Evolutionary conservation across 1,140 invertebrate genomes (phyloP).

Genomic region (Apocrypta bakeri): DNA sequence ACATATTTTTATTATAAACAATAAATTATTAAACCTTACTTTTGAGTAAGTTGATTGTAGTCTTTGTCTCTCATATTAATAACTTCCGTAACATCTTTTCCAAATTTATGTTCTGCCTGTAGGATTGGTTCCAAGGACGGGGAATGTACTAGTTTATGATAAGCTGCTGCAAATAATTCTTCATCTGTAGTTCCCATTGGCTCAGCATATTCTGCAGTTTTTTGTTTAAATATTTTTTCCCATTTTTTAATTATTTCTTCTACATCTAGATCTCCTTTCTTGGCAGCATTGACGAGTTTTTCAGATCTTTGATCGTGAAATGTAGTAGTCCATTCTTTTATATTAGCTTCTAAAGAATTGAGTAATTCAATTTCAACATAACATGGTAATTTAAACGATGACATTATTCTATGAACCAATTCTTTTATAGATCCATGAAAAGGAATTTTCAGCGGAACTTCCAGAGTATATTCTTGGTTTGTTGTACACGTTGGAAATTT

Average conservation of each 20-base stretch:
- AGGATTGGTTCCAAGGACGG: slow-evolving; percentile 85
- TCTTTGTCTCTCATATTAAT: slow-evolving; percentile 80
- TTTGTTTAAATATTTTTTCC: slow-evolving; percentile 82
- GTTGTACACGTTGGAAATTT: slow-evolving; percentile 78
- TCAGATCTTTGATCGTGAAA: slow-evolving; percentile 77
- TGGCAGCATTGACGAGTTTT: slow-evolving; percentile 73
- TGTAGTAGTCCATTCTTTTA: slow-evolving; percentile 74
- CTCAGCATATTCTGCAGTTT: slow-evolving; percentile 79
- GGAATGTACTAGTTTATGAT: slow-evolving; percentile 88
- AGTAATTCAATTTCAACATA: slow-evolving; percentile 79
- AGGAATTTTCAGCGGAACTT: slow-evolving; percentile 79
- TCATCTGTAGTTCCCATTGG: slow-evolving; percentile 83
- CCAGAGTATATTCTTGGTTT: slow-evolving; percentile 76
- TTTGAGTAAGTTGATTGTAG: slow-evolving; percentile 78
- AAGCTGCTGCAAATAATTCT: slow-evolving; percentile 86
- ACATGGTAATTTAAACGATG: slow-evolving; percentile 82
- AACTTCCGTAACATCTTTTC: slow-evolving; percentile 81
- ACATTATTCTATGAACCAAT: slow-evolving; percentile 80
- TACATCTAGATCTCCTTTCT: slow-evolving; percentile 76
- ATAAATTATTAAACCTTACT: slow-evolving; percentile 71
- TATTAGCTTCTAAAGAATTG: slow-evolving; percentile 72
- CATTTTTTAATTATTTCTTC: slow-evolving; percentile 82
- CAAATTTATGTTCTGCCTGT: slow-evolving; percentile 86
- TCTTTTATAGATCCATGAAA: slow-evolving; percentile 77
- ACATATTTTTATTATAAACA: too few relatives aligned